Base-by-base conservation (phyloP, 2,113 vertebrate genomes). In the Rhinogobius similis region DNA sequence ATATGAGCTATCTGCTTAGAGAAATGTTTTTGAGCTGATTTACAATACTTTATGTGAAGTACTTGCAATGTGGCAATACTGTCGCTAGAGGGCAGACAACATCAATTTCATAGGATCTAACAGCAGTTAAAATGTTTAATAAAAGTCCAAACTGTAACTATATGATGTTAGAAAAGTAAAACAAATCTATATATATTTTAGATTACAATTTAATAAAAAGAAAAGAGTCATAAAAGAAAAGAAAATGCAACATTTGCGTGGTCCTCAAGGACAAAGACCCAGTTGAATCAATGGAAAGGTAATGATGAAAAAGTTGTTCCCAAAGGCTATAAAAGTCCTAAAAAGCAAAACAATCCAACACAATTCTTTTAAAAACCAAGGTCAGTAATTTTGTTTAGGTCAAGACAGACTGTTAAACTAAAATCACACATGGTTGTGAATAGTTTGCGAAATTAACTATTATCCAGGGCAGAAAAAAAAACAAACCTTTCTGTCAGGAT, bases 81-180 rank as follows among this genome's bases (percentile, higher is more conserved):
- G 20, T 78, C 86, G 74, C 64, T 67, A 81, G 73, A 16, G 62
- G 82, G 82, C 87, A 85, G 73, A 4, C 62, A 64, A 10, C 16
- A 18, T 64, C 65, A 81, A 87, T 53, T 46, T 73, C 62, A 75
- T 14, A 2, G 53, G 55, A 16, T 14, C 14, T 0, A 20, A 23
- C 13, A 24, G 73, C 44, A 59, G 12, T 6, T 0, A 0, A 46
- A 23, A 20, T 23, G 18, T 0, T 65, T 38, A 1, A 46, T 62
- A 8, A 11, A 21, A 23, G 6, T 52, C n/a, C 10, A 52, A 55
- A 55, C 10, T 2, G 13, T 50, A 46, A 46, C 16, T 2, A 18
- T 46, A 48, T n/a, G n/a, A 48, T 48, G 32, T 18, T 48, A 48
- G 11, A 24, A 32, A 5, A 5, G 32, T 36, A 36, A 36, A 36